Base-by-base conservation (phyloP, 2,888 invertebrate species). In the Nipponacmea schrenckii region DNA sequence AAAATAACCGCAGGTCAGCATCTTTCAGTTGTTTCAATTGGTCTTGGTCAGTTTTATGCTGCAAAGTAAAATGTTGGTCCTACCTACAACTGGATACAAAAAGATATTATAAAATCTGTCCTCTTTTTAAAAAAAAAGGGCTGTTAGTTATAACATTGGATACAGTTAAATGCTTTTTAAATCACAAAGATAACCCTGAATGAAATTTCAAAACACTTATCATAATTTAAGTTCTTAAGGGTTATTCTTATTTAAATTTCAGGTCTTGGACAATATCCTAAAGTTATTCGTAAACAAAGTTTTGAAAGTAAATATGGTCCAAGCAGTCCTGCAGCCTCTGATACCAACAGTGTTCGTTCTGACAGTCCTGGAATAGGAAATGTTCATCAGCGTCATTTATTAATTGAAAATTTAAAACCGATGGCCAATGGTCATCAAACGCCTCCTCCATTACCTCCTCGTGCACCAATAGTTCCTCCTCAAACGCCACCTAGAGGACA, bases 271-370 rank as follows among this genome's bases (percentile, higher is more conserved):
- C 69, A 69, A 39, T 74, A 74, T 50, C 65, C 27, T 26, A 78
- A 80, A 89, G 91, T 96, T 66, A 95, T 94, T 78, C 92, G 96
- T 68, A 96, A 96, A 87, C 95, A 95, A 56, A 96, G 95, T 89
- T 92, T 96, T 79, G 96, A 96, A 90, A 92, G 95, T 67, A 95
- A 79, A 64, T 81, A 95, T 88, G 93, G 94, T 80, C 92, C 95
- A 75, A 94, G 94, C 68, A 95, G 95, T 87, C 96, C 96, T 7
- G 95, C 88, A 12, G 95, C 88, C 70, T 96, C 96, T 8, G 96
- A 96, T 87, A 95, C 95, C 88, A 96, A 95, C 20, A 93, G 95
- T 78, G 91, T 93, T 1, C 77, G 86, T 12, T 86, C 86, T 20
- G 84, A 85, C 71, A 85, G 84, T 74, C 86, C 85, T 1, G 73